Evolutionary conservation across 2,888 invertebrate species (phyloP).

Genomic region (Rhaphigaster nebulosa): DNA sequence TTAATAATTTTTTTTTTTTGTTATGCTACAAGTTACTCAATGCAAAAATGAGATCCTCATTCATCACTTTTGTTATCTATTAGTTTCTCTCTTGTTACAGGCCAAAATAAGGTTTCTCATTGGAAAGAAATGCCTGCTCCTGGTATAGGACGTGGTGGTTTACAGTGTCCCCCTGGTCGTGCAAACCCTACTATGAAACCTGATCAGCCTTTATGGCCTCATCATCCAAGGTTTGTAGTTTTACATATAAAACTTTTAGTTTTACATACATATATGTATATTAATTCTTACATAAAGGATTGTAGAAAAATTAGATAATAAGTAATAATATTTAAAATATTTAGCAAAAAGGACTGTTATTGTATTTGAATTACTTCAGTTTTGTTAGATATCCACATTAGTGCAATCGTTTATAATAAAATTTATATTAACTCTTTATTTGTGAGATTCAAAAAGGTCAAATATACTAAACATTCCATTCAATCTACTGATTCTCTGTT

Average conservation of each 20-base stretch:
- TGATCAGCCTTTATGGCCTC: conserved; percentile 68
- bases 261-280: too few relatives aligned
- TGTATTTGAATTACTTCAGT: not conserved
- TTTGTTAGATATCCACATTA: not conserved
- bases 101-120: conserved; percentile 72
- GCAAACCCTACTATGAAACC: conserved; percentile 67
- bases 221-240: conserved; percentile 66
- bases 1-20: too few relatives aligned
- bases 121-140: conserved; percentile 75
- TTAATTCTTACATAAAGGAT: too few relatives aligned
- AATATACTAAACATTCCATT: too few relatives aligned
- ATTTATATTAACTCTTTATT: too few relatives aligned
- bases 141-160: conserved; percentile 65
- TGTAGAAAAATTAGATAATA: not conserved
- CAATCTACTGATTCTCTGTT: too few relatives aligned
- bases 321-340: not conserved
- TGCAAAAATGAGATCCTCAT: too few relatives aligned
- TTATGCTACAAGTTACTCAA: too few relatives aligned
- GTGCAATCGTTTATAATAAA: too few relatives aligned
- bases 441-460: too few relatives aligned
- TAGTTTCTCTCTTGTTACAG: conserved; percentile 49
- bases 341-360: not conserved
- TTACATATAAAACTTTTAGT: not conserved
- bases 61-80: not conserved
- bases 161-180: conserved; percentile 72